phyloP scores from a whole-genome alignment of 2,113 vertebrate species.

The Cebidichthys violaceus region DNA sequence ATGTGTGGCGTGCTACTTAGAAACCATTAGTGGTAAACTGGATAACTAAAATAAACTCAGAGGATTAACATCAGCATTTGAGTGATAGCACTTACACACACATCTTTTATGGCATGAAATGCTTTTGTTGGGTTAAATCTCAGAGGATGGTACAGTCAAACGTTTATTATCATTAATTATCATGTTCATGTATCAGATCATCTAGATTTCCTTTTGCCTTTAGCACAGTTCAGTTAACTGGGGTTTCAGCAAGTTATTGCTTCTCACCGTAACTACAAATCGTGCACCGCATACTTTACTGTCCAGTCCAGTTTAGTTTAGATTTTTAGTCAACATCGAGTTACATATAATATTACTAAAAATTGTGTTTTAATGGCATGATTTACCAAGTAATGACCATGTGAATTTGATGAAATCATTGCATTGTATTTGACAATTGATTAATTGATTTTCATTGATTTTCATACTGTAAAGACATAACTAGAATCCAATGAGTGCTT shows the following conservation, averaged over 20 bases:
- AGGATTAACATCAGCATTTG: conserved; percentile 42
- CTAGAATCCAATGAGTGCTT: neutral
- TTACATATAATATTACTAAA: too few species aligned
- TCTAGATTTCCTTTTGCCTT: neutral
- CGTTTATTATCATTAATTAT: neutral
- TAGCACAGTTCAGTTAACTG: neutral
- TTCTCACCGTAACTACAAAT: neutral
- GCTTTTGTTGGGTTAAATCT: neutral
- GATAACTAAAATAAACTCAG: conserved; percentile 34
- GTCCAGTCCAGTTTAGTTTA: too few species aligned
- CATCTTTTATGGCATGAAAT: neutral
- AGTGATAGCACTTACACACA: neutral
- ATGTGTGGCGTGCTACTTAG: conserved; percentile 48
- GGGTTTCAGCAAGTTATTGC: neutral
- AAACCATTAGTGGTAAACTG: conserved; percentile 62
- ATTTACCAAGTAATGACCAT: too few species aligned
- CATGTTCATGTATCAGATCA: neutral
- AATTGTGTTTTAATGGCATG: too few species aligned
- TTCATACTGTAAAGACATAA: neutral
- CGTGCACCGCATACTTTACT: too few species aligned
- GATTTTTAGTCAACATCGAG: too few species aligned
- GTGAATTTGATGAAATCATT: too few species aligned
- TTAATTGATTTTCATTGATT: too few species aligned
- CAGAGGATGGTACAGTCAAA: neutral
- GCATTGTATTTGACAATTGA: too few species aligned